phyloP scores from a whole-genome alignment of 2,113 vertebrate species.

The Triplophysa rosa region DNA sequence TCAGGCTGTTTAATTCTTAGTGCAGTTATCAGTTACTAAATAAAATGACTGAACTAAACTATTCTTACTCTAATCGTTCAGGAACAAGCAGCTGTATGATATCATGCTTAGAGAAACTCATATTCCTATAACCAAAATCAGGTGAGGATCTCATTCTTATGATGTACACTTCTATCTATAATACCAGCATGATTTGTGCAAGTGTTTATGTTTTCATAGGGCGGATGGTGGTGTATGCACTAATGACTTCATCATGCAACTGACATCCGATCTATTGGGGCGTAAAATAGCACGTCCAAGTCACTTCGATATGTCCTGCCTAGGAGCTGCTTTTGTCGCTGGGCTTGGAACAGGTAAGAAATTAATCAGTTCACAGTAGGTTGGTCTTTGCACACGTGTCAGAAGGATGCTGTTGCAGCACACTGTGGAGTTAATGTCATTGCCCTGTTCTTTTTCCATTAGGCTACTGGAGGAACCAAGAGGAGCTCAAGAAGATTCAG shows the following conservation, averaged over 20 bases:
- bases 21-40: neutral
- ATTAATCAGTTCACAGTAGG: neutral
- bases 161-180: neutral
- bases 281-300: constrained; percentile 78
- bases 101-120: constrained; percentile 80
- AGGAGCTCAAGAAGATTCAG: constrained; percentile 87
- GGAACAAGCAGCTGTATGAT: constrained; percentile 93
- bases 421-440: neutral
- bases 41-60: neutral
- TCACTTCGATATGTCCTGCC: constrained; percentile 87
- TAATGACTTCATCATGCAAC: constrained; percentile 93
- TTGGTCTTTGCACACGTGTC: no score
- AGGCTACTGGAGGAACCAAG: constrained; percentile 89
- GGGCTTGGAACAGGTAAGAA: constrained; percentile 87
- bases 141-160: constrained; percentile 66
- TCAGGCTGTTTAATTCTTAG: no score
- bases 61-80: constrained; percentile 52
- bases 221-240: constrained; percentile 92
- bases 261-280: constrained; percentile 89
- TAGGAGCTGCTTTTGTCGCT: constrained; percentile 92
- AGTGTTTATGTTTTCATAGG: constrained; percentile 65
- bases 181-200: neutral
- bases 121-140: constrained; percentile 83
- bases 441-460: neutral
- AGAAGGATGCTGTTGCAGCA: no score